These are phyloP conservation scores for Antheraea mylitta DNA, from an alignment of 1,140 invertebrate species.

Conservation along the genomic window DNA sequence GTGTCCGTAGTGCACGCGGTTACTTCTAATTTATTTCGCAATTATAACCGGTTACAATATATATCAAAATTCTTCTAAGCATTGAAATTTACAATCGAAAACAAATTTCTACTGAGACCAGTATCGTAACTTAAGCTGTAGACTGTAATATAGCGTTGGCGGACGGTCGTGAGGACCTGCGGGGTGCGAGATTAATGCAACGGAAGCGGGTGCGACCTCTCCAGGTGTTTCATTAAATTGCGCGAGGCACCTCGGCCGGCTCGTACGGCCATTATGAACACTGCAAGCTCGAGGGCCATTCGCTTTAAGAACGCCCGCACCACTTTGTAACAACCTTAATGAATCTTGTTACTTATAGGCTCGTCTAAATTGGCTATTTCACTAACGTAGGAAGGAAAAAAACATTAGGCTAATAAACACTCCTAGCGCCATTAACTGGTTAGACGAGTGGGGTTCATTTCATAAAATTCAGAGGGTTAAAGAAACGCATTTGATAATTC, in stretches of 20 bases:
- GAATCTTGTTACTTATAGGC: slow-evolving; percentile 77
- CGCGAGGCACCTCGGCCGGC: slow-evolving; percentile 64
- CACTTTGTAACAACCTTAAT: slow-evolving; percentile 77
- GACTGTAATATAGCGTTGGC: neutral
- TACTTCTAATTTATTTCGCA: neutral
- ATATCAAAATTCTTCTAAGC: neutral
- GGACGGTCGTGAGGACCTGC: slow-evolving; percentile 29
- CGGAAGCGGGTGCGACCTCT: slow-evolving; percentile 66
- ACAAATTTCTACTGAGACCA: neutral
- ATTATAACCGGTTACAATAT: neutral
- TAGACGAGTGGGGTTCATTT: neutral
- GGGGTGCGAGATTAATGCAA: slow-evolving; percentile 69
- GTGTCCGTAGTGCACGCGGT: no score
- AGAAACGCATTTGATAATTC: neutral
- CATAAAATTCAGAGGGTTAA: neutral
- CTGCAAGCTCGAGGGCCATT: slow-evolving; percentile 74
- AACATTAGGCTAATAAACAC: slow-evolving; percentile 46
- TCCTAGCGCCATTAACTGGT: neutral
- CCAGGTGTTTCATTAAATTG: slow-evolving; percentile 77
- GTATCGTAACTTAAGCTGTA: slow-evolving; percentile 23
- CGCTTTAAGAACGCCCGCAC: slow-evolving; percentile 76
- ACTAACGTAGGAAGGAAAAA: slow-evolving; percentile 45
- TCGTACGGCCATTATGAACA: slow-evolving; percentile 72
- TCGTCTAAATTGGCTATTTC: slow-evolving; percentile 74
- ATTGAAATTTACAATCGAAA: neutral